Evolutionary conservation across 30 jellyfish, hydroid and myxozoan species (phyloP), one percentile per base, ranked within the genome.

Genomic region (Aurelia aurita complex sp. Pacific): DNA sequence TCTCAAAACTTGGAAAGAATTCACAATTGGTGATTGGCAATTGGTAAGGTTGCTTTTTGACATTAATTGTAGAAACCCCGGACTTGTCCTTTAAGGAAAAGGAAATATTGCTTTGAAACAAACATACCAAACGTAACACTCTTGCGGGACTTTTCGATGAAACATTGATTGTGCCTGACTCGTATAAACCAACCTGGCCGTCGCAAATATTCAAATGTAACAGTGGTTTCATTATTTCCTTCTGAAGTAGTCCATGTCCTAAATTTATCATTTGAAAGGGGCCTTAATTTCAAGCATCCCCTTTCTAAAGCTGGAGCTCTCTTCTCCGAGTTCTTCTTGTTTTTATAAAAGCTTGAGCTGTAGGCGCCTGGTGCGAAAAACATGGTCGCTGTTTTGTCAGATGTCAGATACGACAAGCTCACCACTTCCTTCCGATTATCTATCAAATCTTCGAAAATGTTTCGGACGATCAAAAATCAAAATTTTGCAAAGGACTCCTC

Each of bases 181-280:
- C 97, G 84, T 3, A 94, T 61, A 78, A 74, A 88, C 97, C 97
- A 94, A 2, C 97, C 97, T 50, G 94, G 89, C 29, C 80, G 78
- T 33, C 80, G 68, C n/a, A 35, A 64, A 69, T 69, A 94, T 67
- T 88, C 93, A 50, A 94, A 88, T 10, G 97, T 81, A 9, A 94
- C 85, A 10, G 97, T 96, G 0, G 71, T 91, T 3, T 77, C 36
- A 6, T 78, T 35, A 23, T 54, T 70, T 29, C 80, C 32, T 53
- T 88, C 94, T 32, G 88, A 76, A 4, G 89, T 35, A 10, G 77
- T 73, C 10, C 83, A 96, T 1, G 85, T 70, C 76, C 81, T 83
- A 69, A 88, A 94, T 67, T 74, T 88, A 77, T 94, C 99, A 6
- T 55, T 81, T 29, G 68, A 77, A 29, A 92, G 71, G 1, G 98